A percentile compares a stretch with the other conserved stretches of the same genome.
Evolutionary conservation across 2,888 invertebrate species (phyloP).

Genomic region (Dusona sp.): DNA sequence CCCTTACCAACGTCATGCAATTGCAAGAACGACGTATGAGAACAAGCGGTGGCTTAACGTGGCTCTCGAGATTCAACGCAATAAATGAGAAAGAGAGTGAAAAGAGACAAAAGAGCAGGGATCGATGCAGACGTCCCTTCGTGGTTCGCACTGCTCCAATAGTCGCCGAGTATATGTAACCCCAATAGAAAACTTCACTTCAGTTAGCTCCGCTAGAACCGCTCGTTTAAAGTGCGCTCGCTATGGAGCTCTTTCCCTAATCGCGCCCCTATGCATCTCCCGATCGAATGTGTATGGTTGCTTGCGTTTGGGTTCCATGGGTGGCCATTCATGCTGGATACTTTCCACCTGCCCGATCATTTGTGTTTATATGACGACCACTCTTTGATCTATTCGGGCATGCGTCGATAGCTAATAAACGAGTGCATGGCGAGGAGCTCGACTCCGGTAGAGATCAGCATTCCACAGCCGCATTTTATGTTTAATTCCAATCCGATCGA

Average conservation of each 20-base stretch:
- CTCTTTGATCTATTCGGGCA: neutral
- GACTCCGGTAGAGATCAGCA: neutral
- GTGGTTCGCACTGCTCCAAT: neutral
- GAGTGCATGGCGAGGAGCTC: neutral
- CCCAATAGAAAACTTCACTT: neutral
- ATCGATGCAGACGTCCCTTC: neutral
- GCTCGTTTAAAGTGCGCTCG: neutral
- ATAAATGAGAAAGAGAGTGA: neutral
- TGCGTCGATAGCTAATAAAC: neutral
- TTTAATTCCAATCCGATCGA: neutral
- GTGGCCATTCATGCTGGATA: neutral
- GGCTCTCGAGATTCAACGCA: neutral
- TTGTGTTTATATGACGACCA: neutral
- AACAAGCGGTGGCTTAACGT: neutral
- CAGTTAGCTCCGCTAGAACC: neutral
- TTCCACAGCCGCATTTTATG: neutral
- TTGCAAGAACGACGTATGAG: neutral
- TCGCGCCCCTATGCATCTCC: neutral
- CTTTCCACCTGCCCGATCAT: neutral
- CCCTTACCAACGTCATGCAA: neutral
- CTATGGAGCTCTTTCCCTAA: neutral
- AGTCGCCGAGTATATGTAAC: neutral
- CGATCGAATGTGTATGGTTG: neutral
- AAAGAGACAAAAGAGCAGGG: slow-evolving; percentile 4
- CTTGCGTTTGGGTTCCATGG: neutral